phyloP scores from a whole-genome alignment of 2,888 invertebrate genomes.

The Drosophila diplacantha region DNA sequence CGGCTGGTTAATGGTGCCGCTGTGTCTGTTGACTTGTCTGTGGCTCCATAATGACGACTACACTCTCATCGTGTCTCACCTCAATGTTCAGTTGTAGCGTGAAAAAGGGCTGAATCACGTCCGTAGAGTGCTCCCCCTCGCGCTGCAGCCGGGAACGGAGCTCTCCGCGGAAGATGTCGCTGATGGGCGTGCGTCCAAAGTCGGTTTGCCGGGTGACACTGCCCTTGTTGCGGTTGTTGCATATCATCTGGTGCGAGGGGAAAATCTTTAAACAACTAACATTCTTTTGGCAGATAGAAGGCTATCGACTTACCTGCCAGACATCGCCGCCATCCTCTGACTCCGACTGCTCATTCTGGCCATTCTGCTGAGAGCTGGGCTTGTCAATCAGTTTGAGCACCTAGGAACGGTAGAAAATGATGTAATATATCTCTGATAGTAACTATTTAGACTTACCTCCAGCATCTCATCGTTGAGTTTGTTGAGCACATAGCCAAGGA shows the following conservation, averaged over 20 bases:
- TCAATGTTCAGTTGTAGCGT: slow-evolving; percentile 96
- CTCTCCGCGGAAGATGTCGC: slow-evolving; percentile 95
- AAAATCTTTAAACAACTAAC: not conserved
- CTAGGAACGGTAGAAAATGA: slow-evolving; percentile 68
- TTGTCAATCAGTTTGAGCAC: slow-evolving; percentile 82
- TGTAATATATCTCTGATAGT: not conserved
- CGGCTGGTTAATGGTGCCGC: slow-evolving; percentile 50
- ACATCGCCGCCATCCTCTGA: slow-evolving; percentile 77
- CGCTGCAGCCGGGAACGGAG: slow-evolving; percentile 89
- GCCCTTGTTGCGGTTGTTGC: slow-evolving; percentile 92
- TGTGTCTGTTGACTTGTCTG: slow-evolving; percentile 75
- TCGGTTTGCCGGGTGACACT: slow-evolving; percentile 91
- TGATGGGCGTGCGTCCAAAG: slow-evolving; percentile 90
- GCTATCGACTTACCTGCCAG: slow-evolving; percentile 75
- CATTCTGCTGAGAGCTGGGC: slow-evolving; percentile 79
- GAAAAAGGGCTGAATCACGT: slow-evolving; percentile 96
- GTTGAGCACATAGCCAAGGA: slow-evolving; percentile 94
- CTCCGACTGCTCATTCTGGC: slow-evolving; percentile 75
- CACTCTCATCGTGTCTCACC: slow-evolving; percentile 79
- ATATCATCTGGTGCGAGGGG: slow-evolving; percentile 69
- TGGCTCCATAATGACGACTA: slow-evolving; percentile 39
- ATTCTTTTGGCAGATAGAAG: not conserved
- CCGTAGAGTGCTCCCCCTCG: slow-evolving; percentile 84
- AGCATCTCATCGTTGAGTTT: slow-evolving; percentile 98
- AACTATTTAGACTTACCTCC: slow-evolving; percentile 80